These are phyloP conservation scores for Erebia aethiops DNA, from an alignment of 2,888 invertebrate genomes.

Conservation along the genomic window DNA sequence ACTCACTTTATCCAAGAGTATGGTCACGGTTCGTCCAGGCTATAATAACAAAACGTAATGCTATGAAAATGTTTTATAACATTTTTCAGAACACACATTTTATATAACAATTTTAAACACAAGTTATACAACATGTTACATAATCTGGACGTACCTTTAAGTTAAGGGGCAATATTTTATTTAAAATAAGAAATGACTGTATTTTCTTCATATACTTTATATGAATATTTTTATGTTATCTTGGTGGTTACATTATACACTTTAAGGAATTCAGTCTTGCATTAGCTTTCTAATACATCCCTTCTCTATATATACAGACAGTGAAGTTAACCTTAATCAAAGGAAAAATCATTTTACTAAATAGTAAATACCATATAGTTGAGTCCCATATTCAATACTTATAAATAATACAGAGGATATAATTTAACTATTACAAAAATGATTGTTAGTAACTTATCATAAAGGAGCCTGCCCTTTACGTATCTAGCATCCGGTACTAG, in stretches of 20 bases:
- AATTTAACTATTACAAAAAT: constrained; percentile 62
- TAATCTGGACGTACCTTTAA: background rate
- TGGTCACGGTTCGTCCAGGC: background rate
- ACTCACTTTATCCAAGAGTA: background rate
- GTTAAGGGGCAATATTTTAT: background rate
- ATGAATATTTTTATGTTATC: constrained; percentile 3
- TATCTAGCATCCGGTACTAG: constrained; percentile 71
- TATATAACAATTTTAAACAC: background rate
- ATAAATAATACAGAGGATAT: constrained; percentile 64
- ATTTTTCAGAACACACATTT: background rate
- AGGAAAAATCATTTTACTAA: constrained; percentile 70
- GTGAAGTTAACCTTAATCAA: constrained; percentile 58
- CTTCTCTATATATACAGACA: constrained; percentile 67
- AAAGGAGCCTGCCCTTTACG: constrained; percentile 70
- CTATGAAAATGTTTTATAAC: background rate
- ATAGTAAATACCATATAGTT: constrained; percentile 77
- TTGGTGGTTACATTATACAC: constrained; percentile 47
- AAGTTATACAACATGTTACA: background rate
- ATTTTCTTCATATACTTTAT: background rate
- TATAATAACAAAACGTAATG: background rate
- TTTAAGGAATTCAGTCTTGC: constrained; percentile 72
- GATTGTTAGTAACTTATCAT: constrained; percentile 49
- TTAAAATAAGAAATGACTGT: background rate
- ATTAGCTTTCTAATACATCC: constrained; percentile 60
- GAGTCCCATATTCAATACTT: constrained; percentile 80